These are phyloP conservation scores for Tortricodes alternella DNA, from an alignment of 2,888 invertebrate genomes.

Conservation along the genomic window DNA sequence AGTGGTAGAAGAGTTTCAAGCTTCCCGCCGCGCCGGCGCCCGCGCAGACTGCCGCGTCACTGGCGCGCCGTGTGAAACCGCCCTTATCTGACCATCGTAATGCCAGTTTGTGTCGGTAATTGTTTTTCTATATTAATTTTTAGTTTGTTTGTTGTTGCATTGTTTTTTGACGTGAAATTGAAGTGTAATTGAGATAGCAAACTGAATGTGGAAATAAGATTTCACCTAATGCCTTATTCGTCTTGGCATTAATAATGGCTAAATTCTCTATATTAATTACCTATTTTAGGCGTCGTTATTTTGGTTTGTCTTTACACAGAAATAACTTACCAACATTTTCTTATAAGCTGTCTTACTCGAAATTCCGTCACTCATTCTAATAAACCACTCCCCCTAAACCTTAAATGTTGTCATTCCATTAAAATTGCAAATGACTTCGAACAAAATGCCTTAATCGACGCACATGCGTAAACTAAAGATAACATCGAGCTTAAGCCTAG, in stretches of 20 bases:
- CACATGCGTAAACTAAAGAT: slow-evolving; percentile 6
- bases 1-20: too few species aligned
- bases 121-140: slow-evolving; percentile 24
- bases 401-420: slow-evolving; percentile 7
- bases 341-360: too few species aligned
- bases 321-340: too few species aligned
- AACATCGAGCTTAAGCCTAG: slow-evolving; percentile 10
- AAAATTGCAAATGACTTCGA: slow-evolving; percentile 2
- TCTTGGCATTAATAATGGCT: too few species aligned
- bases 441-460: slow-evolving; percentile 9
- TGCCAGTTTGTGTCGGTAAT: slow-evolving; percentile 9
- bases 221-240: too few species aligned
- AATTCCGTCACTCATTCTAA: too few species aligned
- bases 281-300: too few species aligned
- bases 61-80: slow-evolving; percentile 41
- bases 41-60: slow-evolving; percentile 56
- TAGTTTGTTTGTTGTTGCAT: slow-evolving; percentile 9
- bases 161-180: slow-evolving; percentile 1
- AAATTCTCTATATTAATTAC: too few species aligned
- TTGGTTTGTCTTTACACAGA: too few species aligned
- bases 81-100: slow-evolving; percentile 20
- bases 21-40: slow-evolving; percentile 51
- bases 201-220: too few species aligned
- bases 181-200: neutral
- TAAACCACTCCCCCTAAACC: neutral